A percentile compares a stretch with the other conserved stretches of the same genome.
These are phyloP conservation scores for Oceanites oceanicus DNA, from an alignment of 2,113 vertebrate species.

Conservation along the genomic window DNA sequence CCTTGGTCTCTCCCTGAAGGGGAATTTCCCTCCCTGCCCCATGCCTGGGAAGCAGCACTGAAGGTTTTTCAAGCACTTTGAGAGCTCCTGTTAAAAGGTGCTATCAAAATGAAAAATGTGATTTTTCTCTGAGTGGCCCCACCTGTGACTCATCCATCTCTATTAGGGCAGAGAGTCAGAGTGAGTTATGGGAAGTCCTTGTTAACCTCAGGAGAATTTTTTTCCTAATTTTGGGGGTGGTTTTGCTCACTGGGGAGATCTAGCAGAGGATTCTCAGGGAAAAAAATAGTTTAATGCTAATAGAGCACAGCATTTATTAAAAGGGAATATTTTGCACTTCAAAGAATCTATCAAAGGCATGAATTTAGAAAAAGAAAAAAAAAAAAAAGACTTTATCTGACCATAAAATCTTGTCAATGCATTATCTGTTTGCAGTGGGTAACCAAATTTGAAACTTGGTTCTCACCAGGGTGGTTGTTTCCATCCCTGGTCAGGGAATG, in stretches of 20 bases:
- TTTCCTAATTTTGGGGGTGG: neutral
- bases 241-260: neutral
- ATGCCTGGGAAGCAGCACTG: neutral
- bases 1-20: neutral
- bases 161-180: neutral
- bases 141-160: constrained; percentile 55
- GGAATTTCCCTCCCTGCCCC: neutral
- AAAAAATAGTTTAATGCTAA: neutral
- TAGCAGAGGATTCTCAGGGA: neutral
- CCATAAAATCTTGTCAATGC: neutral
- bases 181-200: constrained; percentile 5
- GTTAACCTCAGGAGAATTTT: neutral
- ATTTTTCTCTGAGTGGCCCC: constrained; percentile 19
- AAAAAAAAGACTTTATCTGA: neutral
- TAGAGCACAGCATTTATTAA: neutral
- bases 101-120: constrained; percentile 41
- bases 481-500: neutral
- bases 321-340: constrained; percentile 6
- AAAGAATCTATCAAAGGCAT: neutral
- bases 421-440: neutral
- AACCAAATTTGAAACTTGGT: neutral
- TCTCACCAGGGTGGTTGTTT: constrained; percentile 17
- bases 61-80: constrained; percentile 4
- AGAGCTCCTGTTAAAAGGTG: constrained; percentile 41
- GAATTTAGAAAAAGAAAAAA: constrained; percentile 12